Evolutionary conservation across 2,888 invertebrate species (phyloP).

Genomic region (Macrosoma leucophasiata): DNA sequence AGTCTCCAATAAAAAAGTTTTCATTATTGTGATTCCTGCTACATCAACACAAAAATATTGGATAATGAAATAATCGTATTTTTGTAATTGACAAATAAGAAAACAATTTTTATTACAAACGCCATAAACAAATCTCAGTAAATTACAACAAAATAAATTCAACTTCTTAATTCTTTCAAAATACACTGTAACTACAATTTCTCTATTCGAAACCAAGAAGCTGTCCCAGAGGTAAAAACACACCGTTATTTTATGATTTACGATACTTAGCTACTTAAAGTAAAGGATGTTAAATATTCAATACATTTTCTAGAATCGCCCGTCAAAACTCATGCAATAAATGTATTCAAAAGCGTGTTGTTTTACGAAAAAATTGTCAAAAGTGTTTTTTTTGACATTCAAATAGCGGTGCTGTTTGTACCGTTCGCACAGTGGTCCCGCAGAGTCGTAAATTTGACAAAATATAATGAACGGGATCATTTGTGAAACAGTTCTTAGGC

Average conservation of each 20-base stretch:
- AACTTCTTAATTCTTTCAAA: too few species aligned
- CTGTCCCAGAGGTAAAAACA: too few species aligned
- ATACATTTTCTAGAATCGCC: slow-evolving; percentile 50
- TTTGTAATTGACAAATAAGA: too few species aligned
- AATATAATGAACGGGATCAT: slow-evolving; percentile 61
- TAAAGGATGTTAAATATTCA: slow-evolving; percentile 35
- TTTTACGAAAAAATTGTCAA: slow-evolving; percentile 53
- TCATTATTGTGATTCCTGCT: too few species aligned
- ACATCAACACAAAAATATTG: too few species aligned
- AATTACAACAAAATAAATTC: too few species aligned
- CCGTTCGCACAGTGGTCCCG: slow-evolving; percentile 57
- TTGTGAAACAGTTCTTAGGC: slow-evolving; percentile 56
- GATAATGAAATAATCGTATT: too few species aligned
- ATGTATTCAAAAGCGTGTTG: slow-evolving; percentile 41
- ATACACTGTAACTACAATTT: too few species aligned
- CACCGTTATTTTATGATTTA: slow-evolving; percentile 36
- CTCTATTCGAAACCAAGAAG: too few species aligned
- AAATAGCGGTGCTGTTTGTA: slow-evolving; percentile 47
- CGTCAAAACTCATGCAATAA: slow-evolving; percentile 59
- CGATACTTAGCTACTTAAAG: slow-evolving; percentile 48
- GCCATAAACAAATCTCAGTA: too few species aligned
- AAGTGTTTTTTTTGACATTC: slow-evolving; percentile 28
- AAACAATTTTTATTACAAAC: too few species aligned
- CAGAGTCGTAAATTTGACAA: slow-evolving; percentile 57
- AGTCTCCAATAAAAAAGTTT: too few species aligned